Evolutionary conservation across 2,888 invertebrate species (phyloP), one percentile per base, ranked within the genome.

Genomic region (Melieria omissa): DNA sequence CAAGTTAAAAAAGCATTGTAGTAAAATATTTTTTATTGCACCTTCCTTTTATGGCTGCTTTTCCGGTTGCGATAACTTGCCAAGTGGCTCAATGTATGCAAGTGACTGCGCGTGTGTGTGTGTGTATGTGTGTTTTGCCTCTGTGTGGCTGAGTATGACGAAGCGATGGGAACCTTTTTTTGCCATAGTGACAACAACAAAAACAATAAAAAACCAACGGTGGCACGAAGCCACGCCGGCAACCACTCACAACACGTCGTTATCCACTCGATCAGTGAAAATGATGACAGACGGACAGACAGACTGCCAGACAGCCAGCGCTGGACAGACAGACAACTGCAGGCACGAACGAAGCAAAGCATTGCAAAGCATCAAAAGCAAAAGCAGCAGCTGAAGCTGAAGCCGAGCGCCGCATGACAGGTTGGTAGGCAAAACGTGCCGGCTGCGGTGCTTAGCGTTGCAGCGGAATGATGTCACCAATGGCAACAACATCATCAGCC

Each of bases 1-100:
- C 6, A 52, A 46, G 45, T 8, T 16, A 63, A 16, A 52, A 41
- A 46, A 47, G 61, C 65, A 65, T 29, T 66, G 58, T 57, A 68
- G 79, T 82, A 80, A 82, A 84, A 82, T 80, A 83, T 83, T 81
- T 83, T 78, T 84, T 83, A 83, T 83, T 83, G 84, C 83, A 84
- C 83, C 84, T 83, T 83, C 83, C 83, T 83, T 80, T 83, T 83
- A 81, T 61, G 68, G 52, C 29, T 68, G 61, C 68, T 52, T 68
- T 68, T 68, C 68, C 68, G 68, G 68, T 68, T 54, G 60, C 68
- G 68, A 68, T 68, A 68, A 68, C 44, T 7, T 16, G n/a, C 16
- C 47, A 47, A 45, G 65, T 54, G 65, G 7, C 29, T 9, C 49
- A 49, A 49, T 49, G 49, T 49, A 49, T 49, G 49, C 47, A 66